Percentiles rank a stretch among this genome's conserved stretches.
phyloP scores from a whole-genome alignment of 2,113 vertebrate species.

The Thamnaconus septentrionalis region DNA sequence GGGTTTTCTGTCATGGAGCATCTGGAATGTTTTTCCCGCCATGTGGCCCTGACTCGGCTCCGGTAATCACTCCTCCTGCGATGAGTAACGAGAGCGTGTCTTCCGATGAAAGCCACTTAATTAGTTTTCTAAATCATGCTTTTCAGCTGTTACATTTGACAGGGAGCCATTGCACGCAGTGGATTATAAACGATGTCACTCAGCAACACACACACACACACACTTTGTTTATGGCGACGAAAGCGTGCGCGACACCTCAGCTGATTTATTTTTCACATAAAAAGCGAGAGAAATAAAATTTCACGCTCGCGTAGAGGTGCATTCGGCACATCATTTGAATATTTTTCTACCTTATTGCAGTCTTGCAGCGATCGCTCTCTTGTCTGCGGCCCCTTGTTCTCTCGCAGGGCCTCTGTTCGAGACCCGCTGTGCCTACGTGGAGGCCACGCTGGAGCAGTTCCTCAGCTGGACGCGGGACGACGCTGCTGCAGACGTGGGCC shows the following conservation, averaged over 20 bases:
- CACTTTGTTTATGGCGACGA: conserved; percentile 30
- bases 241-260: conserved; percentile 10
- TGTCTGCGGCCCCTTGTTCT: background rate
- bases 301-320: conserved; percentile 16
- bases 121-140: conserved; percentile 54
- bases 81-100: conserved; percentile 32
- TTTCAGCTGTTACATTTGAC: conserved; percentile 21
- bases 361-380: conserved; percentile 4
- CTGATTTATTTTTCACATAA: conserved; percentile 27
- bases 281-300: conserved; percentile 17
- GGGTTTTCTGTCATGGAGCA: conserved; percentile 1
- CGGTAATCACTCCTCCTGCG: conserved; percentile 21
- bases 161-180: conserved; percentile 28
- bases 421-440: conserved; percentile 84
- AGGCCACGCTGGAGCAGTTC: conserved; percentile 85
- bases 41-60: conserved; percentile 1
- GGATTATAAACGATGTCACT: conserved; percentile 35
- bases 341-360: background rate
- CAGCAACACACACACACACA: background rate
- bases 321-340: background rate
- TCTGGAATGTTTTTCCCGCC: conserved; percentile 18
- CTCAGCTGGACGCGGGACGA: conserved; percentile 78
- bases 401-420: conserved; percentile 90
- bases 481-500: conserved; percentile 63
- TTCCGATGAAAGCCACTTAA: conserved; percentile 43